Base-by-base conservation (phyloP, 2,888 invertebrate species). In the Branchellion lobata region DNA sequence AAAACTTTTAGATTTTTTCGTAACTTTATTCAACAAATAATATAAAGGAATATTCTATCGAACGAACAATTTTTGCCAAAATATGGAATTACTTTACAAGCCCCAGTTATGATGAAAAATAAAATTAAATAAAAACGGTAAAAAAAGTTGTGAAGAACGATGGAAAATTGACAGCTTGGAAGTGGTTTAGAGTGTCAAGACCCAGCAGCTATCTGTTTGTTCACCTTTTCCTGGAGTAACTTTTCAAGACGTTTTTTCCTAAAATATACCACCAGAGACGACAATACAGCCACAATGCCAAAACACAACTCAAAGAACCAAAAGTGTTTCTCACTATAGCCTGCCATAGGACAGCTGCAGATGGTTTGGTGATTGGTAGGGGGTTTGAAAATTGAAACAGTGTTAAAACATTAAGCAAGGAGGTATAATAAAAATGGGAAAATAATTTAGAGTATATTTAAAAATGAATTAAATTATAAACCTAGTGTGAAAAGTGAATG, bases 401-500 rank as follows among this genome's bases (percentile, higher is more conserved):
- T n/a, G n/a, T n/a, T n/a, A n/a, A n/a, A 47, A 47, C 47, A 47
- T 47, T 47, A 18, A 47, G 47, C 8, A 47, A 8, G 18, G 18
- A 47, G 8, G 8, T 47, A 14, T 8, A 47, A 47, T 14, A 47
- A 47, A 18, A 47, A 47, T 47, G 47, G 47, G 18, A 47, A 8
- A 47, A 47, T 14, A 14, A 18, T 47, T 47, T 47, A 14, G n/a
- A n/a, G n/a, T n/a, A n/a, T n/a, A n/a, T n/a, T n/a, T n/a, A n/a
- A n/a, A n/a, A n/a, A n/a, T n/a, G n/a, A n/a, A n/a, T n/a, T n/a
- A n/a, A n/a, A n/a, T 40, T 8, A 14, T 40, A n/a, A 57, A 57
- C 61, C 61, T 57, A 5, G 61, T 57, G 61, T 57, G 61, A n/a
- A 57, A 57, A n/a, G 61, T 57, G 61, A 57, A 57, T 14, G 61